Evolutionary conservation across 2,888 invertebrate species (phyloP), one percentile per base, ranked within the genome.

Genomic region (Cepaea hortensis): DNA sequence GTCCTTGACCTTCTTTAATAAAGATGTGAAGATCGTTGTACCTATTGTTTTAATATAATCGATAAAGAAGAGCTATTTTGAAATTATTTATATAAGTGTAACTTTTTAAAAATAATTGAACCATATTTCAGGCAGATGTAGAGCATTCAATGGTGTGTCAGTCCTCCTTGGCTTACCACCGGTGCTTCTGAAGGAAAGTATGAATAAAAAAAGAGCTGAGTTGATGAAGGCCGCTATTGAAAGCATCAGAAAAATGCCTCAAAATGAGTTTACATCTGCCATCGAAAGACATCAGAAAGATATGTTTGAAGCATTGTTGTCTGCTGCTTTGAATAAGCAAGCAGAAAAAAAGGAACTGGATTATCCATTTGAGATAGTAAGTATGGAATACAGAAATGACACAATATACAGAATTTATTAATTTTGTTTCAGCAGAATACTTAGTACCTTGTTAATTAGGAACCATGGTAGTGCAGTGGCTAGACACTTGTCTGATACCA

Each of bases 121-220:
- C 6, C 11, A 55, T 55, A 9, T 55, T 83, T 73, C 76, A 84
- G 84, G 84, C 15, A 75, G 84, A 76, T 48, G 76, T 65, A 75
- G 84, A 84, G 73, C 72, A 48, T 3, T 61, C 35, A 76, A 65
- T n/a, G 84, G 84, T 76, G 11, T 84, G n/a, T 84, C 76, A 9
- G 62, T 84, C 5, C 76, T 84, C 0, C 23, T 84, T 48, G 84
- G 76, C 15, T 76, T 76, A 65, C 4, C 62, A 13, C 15, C 3
- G 62, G 23, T 84, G 11, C 15, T 65, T 46, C n/a, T 65, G 3
- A 84, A 65, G 46, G 84, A 84, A 55, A 3, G 20, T 20, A 46
- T 48, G 0, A 84, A 84, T 48, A 35, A 65, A 35, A 20, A 18
- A 5, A 76, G n/a, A 50, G 73, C 65, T 75, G 62, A 84, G 46